phyloP scores from a whole-genome alignment of 2,888 invertebrate genomes.

The Dastarcus helophoroides region DNA sequence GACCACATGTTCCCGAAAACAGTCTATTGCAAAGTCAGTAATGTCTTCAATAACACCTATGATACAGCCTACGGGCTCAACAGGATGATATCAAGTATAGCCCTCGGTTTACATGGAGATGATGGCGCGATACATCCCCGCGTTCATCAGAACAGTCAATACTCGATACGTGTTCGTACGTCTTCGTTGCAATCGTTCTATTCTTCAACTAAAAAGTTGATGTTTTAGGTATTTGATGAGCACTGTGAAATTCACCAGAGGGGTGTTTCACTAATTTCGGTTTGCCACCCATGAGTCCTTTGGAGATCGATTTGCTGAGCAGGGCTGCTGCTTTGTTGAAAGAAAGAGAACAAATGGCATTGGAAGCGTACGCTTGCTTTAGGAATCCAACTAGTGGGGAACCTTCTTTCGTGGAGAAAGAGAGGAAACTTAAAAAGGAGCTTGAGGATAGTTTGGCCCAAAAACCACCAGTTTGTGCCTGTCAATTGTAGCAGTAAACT shows the following conservation, averaged over 20 bases:
- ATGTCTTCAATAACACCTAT: slow-evolving; percentile 11
- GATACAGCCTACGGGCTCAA: slow-evolving; percentile 28
- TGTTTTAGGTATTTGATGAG: slow-evolving; percentile 28
- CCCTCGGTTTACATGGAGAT: slow-evolving; percentile 30
- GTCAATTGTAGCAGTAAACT: no score
- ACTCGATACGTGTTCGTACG: no score
- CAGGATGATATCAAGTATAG: slow-evolving; percentile 27
- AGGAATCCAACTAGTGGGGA: no score
- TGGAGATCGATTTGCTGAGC: slow-evolving; percentile 36
- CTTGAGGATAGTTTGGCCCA: no score
- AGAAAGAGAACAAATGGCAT: slow-evolving; percentile 25
- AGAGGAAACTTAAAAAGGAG: no score
- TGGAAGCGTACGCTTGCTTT: no score
- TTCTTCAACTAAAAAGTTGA: no score
- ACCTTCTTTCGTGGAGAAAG: no score
- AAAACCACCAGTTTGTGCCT: no score
- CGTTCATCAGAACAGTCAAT: no score
- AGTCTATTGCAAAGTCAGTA: slow-evolving; percentile 1
- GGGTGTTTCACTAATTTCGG: slow-evolving; percentile 40
- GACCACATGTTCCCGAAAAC: slow-evolving; percentile 18
- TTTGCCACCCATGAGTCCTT: slow-evolving; percentile 38
- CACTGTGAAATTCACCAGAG: slow-evolving; percentile 39
- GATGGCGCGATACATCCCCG: slow-evolving; percentile 22
- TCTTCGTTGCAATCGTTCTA: no score
- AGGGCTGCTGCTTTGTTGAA: slow-evolving; percentile 34